Base-by-base conservation (phyloP, 2,888 invertebrate genomes). In the Sarcophaga rosellei region DNA sequence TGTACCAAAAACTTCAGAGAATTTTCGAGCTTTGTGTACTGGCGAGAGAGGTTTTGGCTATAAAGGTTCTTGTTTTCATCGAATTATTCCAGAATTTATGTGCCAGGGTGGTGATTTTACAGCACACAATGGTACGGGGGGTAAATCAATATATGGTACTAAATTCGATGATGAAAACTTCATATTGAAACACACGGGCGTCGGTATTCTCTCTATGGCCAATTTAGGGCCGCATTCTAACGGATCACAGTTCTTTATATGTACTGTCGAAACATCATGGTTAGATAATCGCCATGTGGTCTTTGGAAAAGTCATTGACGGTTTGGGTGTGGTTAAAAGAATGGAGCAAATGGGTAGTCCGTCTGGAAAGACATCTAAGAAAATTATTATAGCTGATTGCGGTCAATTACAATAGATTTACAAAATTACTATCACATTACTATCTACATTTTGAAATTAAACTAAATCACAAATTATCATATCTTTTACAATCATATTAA, bases 91-190 rank as follows among this genome's bases (percentile, higher is more conserved):
- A 88, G 97, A 97, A 94, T 98, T 99, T 95, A 98, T 99, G 98
- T 97, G 98, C 94, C 98, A 98, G 95, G 98, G 97, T 74, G 97
- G 98, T 89, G 98, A 98, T 93, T 98, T 98, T 92, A 98, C 98
- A 89, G 96, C 97, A 93, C 96, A 98, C 96, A 97, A 94, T 35
- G 35, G 35, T 35, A 35, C 35, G 35, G 35, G 35, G 35, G 35
- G 35, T 35, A 35, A 35, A 35, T 98, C 98, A 88, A 99, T 99
- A 94, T 99, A 98, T 90, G 99, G 99, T 53, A 95, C 95, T 91
- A 98, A 98, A 94, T 99, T 99, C 93, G 96, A 95, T 23, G 99
- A 99, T 93, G 99, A 99, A 94, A 99, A 99, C 95, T 99, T 99
- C 94, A 94, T 94, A 88, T 94, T 99, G 93, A 98, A 97, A 94